Percentiles rank a stretch among this genome's conserved stretches.
Evolutionary conservation across 2,797 vertebrate genomes (phyloP).

Genomic region (Lacerta viridis): DNA sequence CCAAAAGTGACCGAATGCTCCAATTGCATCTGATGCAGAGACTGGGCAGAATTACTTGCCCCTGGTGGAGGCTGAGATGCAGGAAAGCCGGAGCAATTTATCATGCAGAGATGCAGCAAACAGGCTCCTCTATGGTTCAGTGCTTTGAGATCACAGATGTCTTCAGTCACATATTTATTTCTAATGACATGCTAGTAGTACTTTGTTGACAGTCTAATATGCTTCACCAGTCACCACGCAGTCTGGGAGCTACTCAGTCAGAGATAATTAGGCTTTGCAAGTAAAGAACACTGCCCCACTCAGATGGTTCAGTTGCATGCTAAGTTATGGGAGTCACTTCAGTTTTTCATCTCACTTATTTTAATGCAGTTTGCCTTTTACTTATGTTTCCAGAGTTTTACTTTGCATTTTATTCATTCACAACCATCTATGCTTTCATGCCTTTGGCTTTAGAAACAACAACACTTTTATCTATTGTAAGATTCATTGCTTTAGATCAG

Average conservation of each 20-base stretch:
- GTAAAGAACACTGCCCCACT: background rate
- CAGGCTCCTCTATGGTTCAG: background rate
- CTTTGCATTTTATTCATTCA: background rate
- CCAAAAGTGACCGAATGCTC: background rate
- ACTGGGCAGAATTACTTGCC: background rate
- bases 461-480: background rate
- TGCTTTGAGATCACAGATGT: background rate
- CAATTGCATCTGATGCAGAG: background rate
- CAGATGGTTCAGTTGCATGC: slow-evolving; percentile 5
- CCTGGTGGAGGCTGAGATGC: background rate
- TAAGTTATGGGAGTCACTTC: background rate
- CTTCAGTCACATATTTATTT: background rate
- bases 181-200: background rate
- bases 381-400: background rate
- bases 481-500: background rate
- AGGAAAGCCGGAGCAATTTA: background rate
- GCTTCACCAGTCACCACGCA: no score
- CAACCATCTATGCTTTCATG: background rate
- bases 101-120: background rate
- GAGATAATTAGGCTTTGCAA: background rate
- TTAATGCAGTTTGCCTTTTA: background rate
- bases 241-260: background rate
- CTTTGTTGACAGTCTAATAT: background rate
- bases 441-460: background rate
- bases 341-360: background rate